Percentiles rank a stretch among this genome's conserved stretches.
These are phyloP conservation scores for Leptopilina boulardi DNA, from an alignment of 1,140 invertebrate genomes.

Conservation along the genomic window DNA sequence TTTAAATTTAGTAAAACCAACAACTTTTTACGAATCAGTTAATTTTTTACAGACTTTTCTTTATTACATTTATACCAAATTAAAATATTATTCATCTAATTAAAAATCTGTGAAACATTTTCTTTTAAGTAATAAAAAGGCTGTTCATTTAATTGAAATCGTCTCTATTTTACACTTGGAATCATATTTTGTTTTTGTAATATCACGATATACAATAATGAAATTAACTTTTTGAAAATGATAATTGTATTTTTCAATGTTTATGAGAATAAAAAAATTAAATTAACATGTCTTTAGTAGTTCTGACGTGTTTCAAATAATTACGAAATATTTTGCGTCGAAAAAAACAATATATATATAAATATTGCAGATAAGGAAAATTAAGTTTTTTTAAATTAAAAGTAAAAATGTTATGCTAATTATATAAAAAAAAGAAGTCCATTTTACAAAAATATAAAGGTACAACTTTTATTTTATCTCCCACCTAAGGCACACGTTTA, in stretches of 20 bases:
- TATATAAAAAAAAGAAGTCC: not conserved
- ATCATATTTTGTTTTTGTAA: too few relatives aligned
- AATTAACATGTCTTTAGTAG: not conserved
- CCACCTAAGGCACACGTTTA: not conserved
- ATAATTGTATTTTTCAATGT: not conserved
- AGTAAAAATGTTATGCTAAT: not conserved
- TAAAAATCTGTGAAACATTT: too few relatives aligned
- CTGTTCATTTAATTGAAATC: too few relatives aligned
- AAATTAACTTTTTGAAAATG: not conserved
- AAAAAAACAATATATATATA: not conserved
- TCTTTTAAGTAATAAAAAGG: too few relatives aligned
- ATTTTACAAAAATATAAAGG: not conserved
- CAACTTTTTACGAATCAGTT: too few relatives aligned
- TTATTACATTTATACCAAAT: too few relatives aligned
- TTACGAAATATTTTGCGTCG: not conserved
- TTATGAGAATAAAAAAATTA: slow-evolving; percentile 3
- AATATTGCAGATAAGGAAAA: not conserved
- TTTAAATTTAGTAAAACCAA: too few relatives aligned
- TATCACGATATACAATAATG: too few relatives aligned
- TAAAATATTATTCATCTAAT: too few relatives aligned
- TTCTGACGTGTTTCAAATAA: not conserved
- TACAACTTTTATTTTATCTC: not conserved
- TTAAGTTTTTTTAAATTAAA: not conserved
- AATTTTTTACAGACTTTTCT: too few relatives aligned
- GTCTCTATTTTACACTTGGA: too few relatives aligned